Base-by-base conservation (phyloP, 2,888 invertebrate species). In the Allygus modestus region DNA sequence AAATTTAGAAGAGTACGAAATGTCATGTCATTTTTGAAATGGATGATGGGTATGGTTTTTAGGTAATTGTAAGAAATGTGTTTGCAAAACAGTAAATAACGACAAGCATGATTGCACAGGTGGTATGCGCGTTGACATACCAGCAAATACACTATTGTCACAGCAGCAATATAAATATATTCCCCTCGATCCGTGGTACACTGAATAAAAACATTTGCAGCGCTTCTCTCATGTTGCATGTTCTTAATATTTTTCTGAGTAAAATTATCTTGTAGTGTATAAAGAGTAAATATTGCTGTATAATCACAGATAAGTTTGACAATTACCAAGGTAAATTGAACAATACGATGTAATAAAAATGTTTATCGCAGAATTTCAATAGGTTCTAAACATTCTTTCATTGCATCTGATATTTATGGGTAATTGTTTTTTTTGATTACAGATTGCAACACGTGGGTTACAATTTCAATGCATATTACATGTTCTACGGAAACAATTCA, bases 61-160 rank as follows among this genome's bases (percentile, higher is more conserved):
- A 17, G 17, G 46, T 23, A 54, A 31, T 65, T 20, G 28, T 17
- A 65, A 31, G 65, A 58, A 58, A 58, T 23, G 15, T 28, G 65
- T 0, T 65, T 5, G 65, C 65, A 65, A 28, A 65, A 31, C 31
- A 17, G 65, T 31, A 65, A 65, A 65, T 65, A 65, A 31, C 23
- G 9, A 1, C 9, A 54, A 31, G 31, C 31, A 2, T 28, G 65
- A 12, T 65, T 5, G 12, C 26, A 65, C 65, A 65, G 65, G 65
- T 65, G 65, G 9, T 15, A 4, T 65, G 28, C 28, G 28, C 0
- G 54, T 54, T 54, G 31, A 65, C 65, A 65, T 31, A 31, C 31
- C 65, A 28, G 15, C 65, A 65, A 65, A 65, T 65, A 65, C 12
- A 28, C 65, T 1, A 65, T 28, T 28, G 65, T 65, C 28, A 31